These are phyloP conservation scores for Drosophila dunni DNA, from an alignment of 1,140 invertebrate species.

Conservation along the genomic window DNA sequence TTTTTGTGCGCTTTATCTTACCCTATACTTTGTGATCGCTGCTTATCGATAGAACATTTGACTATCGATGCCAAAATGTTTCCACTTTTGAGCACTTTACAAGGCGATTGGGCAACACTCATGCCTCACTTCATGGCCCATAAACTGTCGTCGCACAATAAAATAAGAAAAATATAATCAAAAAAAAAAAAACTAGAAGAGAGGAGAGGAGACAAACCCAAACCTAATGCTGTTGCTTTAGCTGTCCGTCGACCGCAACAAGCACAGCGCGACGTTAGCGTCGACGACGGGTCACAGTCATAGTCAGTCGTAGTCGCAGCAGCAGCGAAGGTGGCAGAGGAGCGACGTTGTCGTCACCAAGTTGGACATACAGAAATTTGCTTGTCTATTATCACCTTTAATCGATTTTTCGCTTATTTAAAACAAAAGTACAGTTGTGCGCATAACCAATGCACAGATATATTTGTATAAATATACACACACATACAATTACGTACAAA, in stretches of 20 bases:
- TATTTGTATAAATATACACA: slow-evolving; percentile 30
- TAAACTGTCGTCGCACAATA: slow-evolving; percentile 37
- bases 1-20: neutral
- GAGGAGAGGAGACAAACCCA: slow-evolving; percentile 29
- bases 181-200: slow-evolving; percentile 17
- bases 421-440: slow-evolving; percentile 81
- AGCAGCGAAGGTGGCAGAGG: slow-evolving; percentile 16
- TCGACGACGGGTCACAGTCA: slow-evolving; percentile 66
- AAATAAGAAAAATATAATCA: slow-evolving; percentile 17
- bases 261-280: slow-evolving; percentile 19
- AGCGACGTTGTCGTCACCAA: slow-evolving; percentile 64
- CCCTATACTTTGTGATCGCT: neutral
- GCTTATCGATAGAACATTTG: slow-evolving; percentile 40
- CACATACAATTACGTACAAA: slow-evolving; percentile 33
- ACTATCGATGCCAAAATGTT: slow-evolving; percentile 23
- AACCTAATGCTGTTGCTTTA: slow-evolving; percentile 35
- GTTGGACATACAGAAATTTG: slow-evolving; percentile 78
- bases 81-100: slow-evolving; percentile 18
- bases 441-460: slow-evolving; percentile 37
- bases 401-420: slow-evolving; percentile 83
- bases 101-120: slow-evolving; percentile 31
- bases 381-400: slow-evolving; percentile 83
- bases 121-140: slow-evolving; percentile 55
- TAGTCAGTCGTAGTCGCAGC: slow-evolving; percentile 3
- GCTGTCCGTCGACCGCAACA: slow-evolving; percentile 23